Conservation (phyloP, 1,140 invertebrate species). For the Scaptomyza hsui region DNA sequence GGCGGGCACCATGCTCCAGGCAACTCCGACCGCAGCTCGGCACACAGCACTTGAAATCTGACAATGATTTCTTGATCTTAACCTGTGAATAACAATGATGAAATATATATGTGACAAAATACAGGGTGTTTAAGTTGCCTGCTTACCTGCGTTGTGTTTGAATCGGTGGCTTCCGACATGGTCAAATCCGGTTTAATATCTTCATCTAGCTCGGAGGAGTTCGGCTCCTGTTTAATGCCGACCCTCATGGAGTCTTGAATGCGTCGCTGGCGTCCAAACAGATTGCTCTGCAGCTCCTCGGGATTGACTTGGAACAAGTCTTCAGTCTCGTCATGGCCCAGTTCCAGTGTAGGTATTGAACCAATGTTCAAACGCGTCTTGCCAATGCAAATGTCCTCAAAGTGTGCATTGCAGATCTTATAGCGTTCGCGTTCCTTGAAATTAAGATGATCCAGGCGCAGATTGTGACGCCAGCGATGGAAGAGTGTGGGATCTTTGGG, state of each 20-base stretch:
- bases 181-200: conserved; percentile 18
- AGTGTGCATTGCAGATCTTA: conserved; percentile 79
- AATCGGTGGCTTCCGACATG: conserved; percentile 15
- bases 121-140: neutral
- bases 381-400: conserved; percentile 77
- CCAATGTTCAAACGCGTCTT: conserved; percentile 72
- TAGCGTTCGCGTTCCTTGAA: conserved; percentile 76
- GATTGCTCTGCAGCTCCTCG: conserved; percentile 64
- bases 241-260: conserved; percentile 15
- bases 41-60: conserved; percentile 67
- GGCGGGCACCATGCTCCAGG: conserved; percentile 63
- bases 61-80: conserved; percentile 49
- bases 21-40: conserved; percentile 60
- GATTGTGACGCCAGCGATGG: conserved; percentile 70
- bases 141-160: conserved; percentile 45
- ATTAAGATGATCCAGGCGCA: conserved; percentile 63
- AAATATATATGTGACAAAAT: neutral
- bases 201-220: conserved; percentile 41
- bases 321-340: conserved; percentile 69
- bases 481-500: conserved; percentile 70
- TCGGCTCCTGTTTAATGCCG: conserved; percentile 49
- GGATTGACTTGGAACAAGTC: conserved; percentile 73
- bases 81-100: conserved; percentile 7
- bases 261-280: conserved; percentile 61
- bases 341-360: conserved; percentile 68